These are phyloP conservation scores for Sebastes diploproa DNA, from an alignment of 2,797 vertebrate genomes.

Conservation along the genomic window DNA sequence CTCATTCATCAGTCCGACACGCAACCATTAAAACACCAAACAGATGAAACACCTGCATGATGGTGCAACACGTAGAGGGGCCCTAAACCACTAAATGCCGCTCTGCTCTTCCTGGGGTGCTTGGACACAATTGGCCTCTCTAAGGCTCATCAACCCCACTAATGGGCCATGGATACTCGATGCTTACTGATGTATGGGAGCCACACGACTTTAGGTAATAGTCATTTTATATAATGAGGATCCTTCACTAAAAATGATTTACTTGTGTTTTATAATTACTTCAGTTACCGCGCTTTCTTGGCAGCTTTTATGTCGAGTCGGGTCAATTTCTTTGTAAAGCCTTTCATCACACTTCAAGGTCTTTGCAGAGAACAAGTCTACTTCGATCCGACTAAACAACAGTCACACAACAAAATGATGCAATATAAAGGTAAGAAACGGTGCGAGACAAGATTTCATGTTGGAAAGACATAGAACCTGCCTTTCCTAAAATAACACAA, in stretches of 20 bases:
- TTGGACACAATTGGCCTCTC: conserved; percentile 67
- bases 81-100: conserved; percentile 19
- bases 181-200: conserved; percentile 61
- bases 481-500: background rate
- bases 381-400: background rate
- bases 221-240: conserved; percentile 56
- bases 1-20: conserved; percentile 54
- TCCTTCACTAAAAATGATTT: conserved; percentile 45
- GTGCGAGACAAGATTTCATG: background rate
- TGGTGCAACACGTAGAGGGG: conserved; percentile 12
- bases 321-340: conserved; percentile 3
- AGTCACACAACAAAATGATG: conserved; percentile 2
- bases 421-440: conserved; percentile 1
- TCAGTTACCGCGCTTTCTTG: conserved; percentile 3
- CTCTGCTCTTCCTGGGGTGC: conserved; percentile 48
- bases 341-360: conserved; percentile 14
- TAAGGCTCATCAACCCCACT: conserved; percentile 75
- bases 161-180: conserved; percentile 66
- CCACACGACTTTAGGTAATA: conserved; percentile 43
- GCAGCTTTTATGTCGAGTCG: background rate
- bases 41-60: conserved; percentile 50
- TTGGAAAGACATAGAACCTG: background rate
- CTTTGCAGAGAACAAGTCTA: background rate
- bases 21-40: conserved; percentile 37
- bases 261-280: conserved; percentile 33